Percentiles rank a stretch among this genome's conserved stretches.
Conservation (phyloP, 2,888 invertebrate genomes). For the Drosophila lutescens region DNA sequence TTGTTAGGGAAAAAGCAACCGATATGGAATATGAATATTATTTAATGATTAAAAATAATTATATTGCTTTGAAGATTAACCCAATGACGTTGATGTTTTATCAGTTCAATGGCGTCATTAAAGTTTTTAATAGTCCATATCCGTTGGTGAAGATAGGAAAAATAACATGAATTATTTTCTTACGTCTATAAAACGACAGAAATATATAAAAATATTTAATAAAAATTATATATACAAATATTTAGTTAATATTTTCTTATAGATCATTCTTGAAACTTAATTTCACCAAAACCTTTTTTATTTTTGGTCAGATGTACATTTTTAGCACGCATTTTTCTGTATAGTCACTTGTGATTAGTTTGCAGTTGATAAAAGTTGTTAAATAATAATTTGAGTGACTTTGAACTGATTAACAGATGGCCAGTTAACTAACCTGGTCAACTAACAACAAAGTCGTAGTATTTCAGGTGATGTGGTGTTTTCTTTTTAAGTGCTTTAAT, state of each 20-base stretch:
- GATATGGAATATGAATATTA: background rate
- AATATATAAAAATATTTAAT: no score
- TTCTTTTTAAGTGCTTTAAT: background rate
- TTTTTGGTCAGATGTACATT: background rate
- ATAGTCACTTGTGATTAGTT: conserved; percentile 13
- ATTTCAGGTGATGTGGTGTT: background rate
- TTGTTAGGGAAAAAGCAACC: background rate
- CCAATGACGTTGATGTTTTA: background rate
- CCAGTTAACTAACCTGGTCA: conserved; percentile 24
- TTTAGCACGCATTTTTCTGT: conserved; percentile 9
- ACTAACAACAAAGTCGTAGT: conserved; percentile 17
- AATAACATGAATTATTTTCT: no score
- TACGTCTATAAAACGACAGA: no score
- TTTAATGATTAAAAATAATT: background rate
- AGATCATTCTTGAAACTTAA: no score
- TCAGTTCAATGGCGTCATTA: background rate
- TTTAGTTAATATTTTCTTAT: no score
- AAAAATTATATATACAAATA: no score
- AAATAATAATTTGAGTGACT: conserved; percentile 17
- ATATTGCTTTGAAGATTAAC: background rate
- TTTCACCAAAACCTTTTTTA: no score
- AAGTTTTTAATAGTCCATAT: background rate
- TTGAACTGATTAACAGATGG: conserved; percentile 17
- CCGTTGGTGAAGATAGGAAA: background rate
- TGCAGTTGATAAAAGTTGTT: conserved; percentile 14